Percentiles rank a stretch among this genome's conserved stretches.
Evolutionary conservation across 1,140 invertebrate genomes (phyloP).

Genomic region (Calliphora vicina): DNA sequence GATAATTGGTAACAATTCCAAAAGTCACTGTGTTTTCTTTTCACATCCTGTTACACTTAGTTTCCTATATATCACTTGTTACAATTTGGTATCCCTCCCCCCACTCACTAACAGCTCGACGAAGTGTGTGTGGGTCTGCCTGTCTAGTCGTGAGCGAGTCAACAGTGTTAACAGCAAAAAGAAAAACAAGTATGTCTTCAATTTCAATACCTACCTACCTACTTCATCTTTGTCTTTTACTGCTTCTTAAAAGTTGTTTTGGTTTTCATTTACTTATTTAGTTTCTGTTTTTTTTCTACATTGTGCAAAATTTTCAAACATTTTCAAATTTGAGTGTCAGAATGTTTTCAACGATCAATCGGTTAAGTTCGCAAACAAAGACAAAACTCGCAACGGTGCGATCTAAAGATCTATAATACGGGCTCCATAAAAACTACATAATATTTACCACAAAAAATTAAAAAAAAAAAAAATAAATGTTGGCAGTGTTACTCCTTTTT

Average conservation of each 20-base stretch:
- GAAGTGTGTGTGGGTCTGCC: not conserved
- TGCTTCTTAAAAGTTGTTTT: constrained; percentile 6
- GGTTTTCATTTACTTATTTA: too few relatives aligned
- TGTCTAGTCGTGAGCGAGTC: not conserved
- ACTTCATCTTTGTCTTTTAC: not conserved
- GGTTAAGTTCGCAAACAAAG: constrained; percentile 34
- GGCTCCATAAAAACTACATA: not conserved
- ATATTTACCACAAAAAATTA: not conserved
- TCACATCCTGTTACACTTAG: too few relatives aligned
- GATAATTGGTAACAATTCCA: too few relatives aligned
- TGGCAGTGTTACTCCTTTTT: too few relatives aligned
- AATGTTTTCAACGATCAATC: constrained; percentile 44
- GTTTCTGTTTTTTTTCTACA: not conserved
- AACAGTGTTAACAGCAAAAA: not conserved
- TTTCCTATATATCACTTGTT: too few relatives aligned
- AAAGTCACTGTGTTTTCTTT: too few relatives aligned
- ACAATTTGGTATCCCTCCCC: not conserved
- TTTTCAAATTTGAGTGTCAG: constrained; percentile 37
- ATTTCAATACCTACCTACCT: constrained; percentile 14
- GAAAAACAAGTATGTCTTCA: constrained; percentile 6
- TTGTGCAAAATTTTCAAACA: constrained; percentile 30
- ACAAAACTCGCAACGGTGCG: not conserved
- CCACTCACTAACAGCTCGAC: not conserved
- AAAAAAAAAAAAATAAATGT: not conserved
- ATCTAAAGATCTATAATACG: not conserved